Conservation (phyloP, 53 echinoderm and acorn worm species). For the Holothuria scabra region DNA sequence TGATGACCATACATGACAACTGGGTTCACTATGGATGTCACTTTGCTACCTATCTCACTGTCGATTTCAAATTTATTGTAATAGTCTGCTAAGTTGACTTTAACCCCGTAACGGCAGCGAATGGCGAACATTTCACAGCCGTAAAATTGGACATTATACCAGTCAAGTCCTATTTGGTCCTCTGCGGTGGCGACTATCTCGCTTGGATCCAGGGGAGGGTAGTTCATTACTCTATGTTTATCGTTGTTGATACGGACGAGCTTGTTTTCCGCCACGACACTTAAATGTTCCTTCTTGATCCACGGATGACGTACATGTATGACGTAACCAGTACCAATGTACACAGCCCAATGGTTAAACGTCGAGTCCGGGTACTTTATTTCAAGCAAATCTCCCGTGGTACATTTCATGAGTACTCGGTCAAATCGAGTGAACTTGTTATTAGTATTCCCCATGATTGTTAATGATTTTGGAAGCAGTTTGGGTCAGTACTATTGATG, state of each 20-base stretch:
- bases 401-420: constrained; percentile 66
- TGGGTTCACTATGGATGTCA: constrained; percentile 78
- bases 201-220: constrained; percentile 61
- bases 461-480: neutral
- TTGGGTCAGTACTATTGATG: no score
- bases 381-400: constrained; percentile 87
- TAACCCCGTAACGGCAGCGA: constrained; percentile 89
- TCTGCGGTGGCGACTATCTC: constrained; percentile 84
- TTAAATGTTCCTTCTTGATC: constrained; percentile 78
- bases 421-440: constrained; percentile 81
- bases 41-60: constrained; percentile 55
- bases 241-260: constrained; percentile 84
- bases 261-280: constrained; percentile 63
- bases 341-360: constrained; percentile 99
- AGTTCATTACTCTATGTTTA: constrained; percentile 77
- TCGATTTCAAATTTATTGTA: constrained; percentile 76
- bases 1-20: constrained; percentile 91
- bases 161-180: constrained; percentile 88
- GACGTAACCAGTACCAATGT: constrained; percentile 87
- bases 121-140: constrained; percentile 97
- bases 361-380: constrained; percentile 76
- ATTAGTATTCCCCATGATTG: constrained; percentile 74
- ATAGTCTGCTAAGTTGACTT: constrained; percentile 85
- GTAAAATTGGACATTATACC: constrained; percentile 95
- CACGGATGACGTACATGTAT: constrained; percentile 93